Evolutionary conservation across 1,140 invertebrate genomes (phyloP), one percentile per base, ranked within the genome.

Genomic region (Ostrea denselamellosa): DNA sequence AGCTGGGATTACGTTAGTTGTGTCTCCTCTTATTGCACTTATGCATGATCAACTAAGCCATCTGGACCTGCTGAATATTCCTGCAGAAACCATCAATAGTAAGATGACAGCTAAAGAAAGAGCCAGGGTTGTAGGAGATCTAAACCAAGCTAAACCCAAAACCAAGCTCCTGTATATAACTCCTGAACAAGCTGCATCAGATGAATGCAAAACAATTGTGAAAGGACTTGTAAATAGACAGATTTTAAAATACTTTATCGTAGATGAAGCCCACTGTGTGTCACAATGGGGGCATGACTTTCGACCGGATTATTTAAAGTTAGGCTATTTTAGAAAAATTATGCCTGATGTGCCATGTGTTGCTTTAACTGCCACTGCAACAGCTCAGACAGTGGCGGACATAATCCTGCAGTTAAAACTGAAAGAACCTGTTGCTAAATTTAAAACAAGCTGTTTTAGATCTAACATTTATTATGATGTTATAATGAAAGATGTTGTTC

Each of bases 221-320:
- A 95, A 87, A 90, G 94, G 86, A 92, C 91, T 97, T 22, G 89
- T 95, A 84, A 95, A 95, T 71, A 94, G 94, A 87, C 94, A 95
- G 56, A 95, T 96, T 86, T 88, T 97, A 12, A 95, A 95, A 9
- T 96, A 96, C 91, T 95, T 99, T 91, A 97, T 98, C 54, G 97
- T 99, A 17, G 99, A 99, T 95, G 99, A 99, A 96, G 98, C 98
- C 14, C 98, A 99, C 94, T 99, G 98, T 96, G 98, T 99, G 0
- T 98, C 98, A 93, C 97, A 99, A 92, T 99, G 98, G 98, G 98
- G 98, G 0, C 98, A 99, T 95, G 98, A 99, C 95, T 99, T 99
- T 94, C 95, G 98, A 51, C 98, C 98, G 0, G 98, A 99, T 94
- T 99, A 99, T 94, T 96, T 99, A 5, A 98, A 97, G 94, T 94